Conservation (phyloP, 30 jellyfish, hydroid and myxozoan species). For the Catostylus mosaicus region DNA sequence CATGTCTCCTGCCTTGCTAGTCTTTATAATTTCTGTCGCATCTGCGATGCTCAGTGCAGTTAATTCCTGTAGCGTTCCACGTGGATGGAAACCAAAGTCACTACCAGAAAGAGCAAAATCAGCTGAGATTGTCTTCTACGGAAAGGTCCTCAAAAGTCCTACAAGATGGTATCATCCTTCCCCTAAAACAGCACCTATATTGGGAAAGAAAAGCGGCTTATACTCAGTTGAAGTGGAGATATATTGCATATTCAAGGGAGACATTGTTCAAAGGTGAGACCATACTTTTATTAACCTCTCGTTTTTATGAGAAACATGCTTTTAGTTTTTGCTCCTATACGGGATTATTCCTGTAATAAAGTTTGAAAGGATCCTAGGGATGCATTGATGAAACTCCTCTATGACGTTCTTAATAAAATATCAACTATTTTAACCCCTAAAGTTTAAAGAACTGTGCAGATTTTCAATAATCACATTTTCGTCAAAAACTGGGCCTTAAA, state of each 20-base stretch:
- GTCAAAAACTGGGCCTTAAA: too few relatives aligned
- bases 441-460: too few relatives aligned
- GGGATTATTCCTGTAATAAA: too few relatives aligned
- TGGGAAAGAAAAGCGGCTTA: constrained; percentile 9
- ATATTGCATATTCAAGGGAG: constrained; percentile 61
- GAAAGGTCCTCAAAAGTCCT: constrained; percentile 64
- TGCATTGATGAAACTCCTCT: too few relatives aligned
- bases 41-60: not conserved
- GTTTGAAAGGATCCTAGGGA: too few relatives aligned
- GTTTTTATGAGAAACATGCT: too few relatives aligned
- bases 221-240: constrained; percentile 47
- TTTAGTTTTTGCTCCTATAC: not conserved
- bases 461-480: too few relatives aligned
- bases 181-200: not conserved
- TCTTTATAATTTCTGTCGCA: not conserved
- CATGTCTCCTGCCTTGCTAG: not conserved
- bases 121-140: constrained; percentile 62
- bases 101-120: constrained; percentile 28
- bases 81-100: constrained; percentile 50
- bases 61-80: constrained; percentile 42
- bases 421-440: too few relatives aligned
- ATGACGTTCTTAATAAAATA: too few relatives aligned
- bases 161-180: constrained; percentile 20
- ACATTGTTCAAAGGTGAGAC: constrained; percentile 30
- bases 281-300: not conserved